Conservation (phyloP, 2,888 invertebrate genomes). For the Drosophila subquinaria region DNA sequence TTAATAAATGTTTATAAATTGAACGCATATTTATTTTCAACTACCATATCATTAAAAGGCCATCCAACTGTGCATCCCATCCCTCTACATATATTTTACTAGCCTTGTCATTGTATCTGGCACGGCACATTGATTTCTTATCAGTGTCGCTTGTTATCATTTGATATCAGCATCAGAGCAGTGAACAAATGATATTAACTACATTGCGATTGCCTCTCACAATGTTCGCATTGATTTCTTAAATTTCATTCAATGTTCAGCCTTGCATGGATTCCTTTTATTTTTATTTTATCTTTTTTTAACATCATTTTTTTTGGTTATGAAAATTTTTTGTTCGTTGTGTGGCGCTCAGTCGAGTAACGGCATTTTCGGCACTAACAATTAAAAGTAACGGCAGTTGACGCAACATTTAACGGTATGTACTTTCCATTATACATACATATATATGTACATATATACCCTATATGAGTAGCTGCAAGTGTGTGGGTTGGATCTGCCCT, state of each 20-base stretch:
- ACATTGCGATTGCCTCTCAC: slow-evolving; percentile 33
- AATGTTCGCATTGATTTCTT: slow-evolving; percentile 66
- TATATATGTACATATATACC: neutral
- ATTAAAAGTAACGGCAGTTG: slow-evolving; percentile 74
- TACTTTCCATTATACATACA: slow-evolving; percentile 18
- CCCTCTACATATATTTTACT: neutral
- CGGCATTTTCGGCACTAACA: slow-evolving; percentile 70
- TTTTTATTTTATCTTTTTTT: slow-evolving; percentile 8
- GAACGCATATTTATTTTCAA: slow-evolving; percentile 67
- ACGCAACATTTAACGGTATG: slow-evolving; percentile 69
- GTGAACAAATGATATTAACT: slow-evolving; percentile 37
- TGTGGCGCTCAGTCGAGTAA: slow-evolving; percentile 52
- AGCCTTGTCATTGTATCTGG: neutral
- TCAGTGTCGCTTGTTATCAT: slow-evolving; percentile 63
- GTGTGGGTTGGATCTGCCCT: slow-evolving; percentile 1
- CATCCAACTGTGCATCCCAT: slow-evolving; percentile 21
- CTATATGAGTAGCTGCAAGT: neutral
- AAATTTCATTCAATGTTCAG: slow-evolving; percentile 62
- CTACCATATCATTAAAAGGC: slow-evolving; percentile 36
- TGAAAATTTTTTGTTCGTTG: slow-evolving; percentile 12
- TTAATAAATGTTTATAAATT: slow-evolving; percentile 33
- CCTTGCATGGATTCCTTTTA: slow-evolving; percentile 14
- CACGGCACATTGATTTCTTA: slow-evolving; percentile 40
- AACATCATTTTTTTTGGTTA: slow-evolving; percentile 10
- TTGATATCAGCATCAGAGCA: slow-evolving; percentile 42